Evolutionary conservation across 1,140 invertebrate species (phyloP).

Genomic region (Leptoteleia sp.): DNA sequence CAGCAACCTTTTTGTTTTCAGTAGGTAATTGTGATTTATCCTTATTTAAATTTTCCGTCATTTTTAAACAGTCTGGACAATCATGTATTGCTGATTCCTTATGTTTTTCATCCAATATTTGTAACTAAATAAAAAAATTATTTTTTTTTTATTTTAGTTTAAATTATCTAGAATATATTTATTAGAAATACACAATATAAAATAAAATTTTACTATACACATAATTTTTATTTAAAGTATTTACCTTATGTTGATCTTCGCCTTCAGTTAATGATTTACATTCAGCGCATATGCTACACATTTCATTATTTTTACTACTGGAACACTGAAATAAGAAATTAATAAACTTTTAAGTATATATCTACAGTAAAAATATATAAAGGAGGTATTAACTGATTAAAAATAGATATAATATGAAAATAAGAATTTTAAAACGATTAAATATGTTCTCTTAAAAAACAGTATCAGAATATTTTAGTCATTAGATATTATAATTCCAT

Average conservation of each 20-base stretch:
- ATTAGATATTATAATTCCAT: no score
- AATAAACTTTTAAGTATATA: background rate
- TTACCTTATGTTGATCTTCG: conserved; percentile 77
- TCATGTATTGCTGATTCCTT: conserved; percentile 76
- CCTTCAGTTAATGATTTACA: conserved; percentile 72
- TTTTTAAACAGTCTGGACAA: conserved; percentile 76
- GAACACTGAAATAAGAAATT: conserved; percentile 59
- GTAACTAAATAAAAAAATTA: conserved; percentile 66
- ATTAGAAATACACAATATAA: background rate
- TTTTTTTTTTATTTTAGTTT: background rate
- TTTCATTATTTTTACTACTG: conserved; percentile 58
- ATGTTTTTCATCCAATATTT: conserved; percentile 78
- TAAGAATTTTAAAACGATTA: no score
- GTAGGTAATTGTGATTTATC: conserved; percentile 50
- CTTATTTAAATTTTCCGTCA: conserved; percentile 64
- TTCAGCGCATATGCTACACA: conserved; percentile 66
- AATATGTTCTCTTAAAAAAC: no score
- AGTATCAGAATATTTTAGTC: no score
- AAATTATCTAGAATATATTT: background rate
- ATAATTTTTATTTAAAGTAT: background rate
- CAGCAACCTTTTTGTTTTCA: conserved; percentile 52
- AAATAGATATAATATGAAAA: no score
- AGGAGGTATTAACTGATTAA: no score
- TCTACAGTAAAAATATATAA: background rate
- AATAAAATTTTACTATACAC: background rate